Conservation (phyloP, 2,797 vertebrate species). For the Octomys mimax region DNA sequence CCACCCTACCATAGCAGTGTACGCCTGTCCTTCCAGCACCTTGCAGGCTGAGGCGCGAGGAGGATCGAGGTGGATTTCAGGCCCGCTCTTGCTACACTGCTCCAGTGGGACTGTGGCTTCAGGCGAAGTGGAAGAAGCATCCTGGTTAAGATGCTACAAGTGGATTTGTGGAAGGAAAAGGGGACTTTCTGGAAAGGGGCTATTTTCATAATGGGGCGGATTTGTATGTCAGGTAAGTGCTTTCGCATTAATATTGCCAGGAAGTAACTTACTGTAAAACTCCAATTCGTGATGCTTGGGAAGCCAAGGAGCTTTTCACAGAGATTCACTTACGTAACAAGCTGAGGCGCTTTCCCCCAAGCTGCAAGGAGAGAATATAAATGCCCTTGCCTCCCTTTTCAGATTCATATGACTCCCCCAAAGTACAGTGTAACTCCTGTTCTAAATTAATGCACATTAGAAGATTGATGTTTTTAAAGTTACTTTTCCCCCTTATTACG, state of each 20-base stretch:
- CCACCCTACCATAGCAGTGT: neutral
- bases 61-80: neutral
- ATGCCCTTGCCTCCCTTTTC: neutral
- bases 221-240: constrained; percentile 33
- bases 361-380: neutral
- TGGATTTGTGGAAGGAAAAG: constrained; percentile 18
- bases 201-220: constrained; percentile 39
- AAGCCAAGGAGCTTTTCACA: constrained; percentile 34
- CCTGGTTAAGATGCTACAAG: neutral
- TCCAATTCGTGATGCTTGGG: constrained; percentile 37
- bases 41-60: neutral
- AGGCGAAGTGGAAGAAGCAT: neutral
- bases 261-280: constrained; percentile 56
- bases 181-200: constrained; percentile 46
- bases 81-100: neutral
- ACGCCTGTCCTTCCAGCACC: neutral
- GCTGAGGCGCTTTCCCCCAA: neutral
- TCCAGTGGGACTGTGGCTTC: neutral
- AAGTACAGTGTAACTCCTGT: neutral
- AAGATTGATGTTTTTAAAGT: constrained; percentile 51
- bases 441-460: constrained; percentile 60
- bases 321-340: constrained; percentile 38
- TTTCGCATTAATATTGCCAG: constrained; percentile 54
- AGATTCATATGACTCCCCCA: neutral
- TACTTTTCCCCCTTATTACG: constrained; percentile 60